Base-by-base conservation (phyloP, 2,113 vertebrate genomes). In the Nibea albiflora region DNA sequence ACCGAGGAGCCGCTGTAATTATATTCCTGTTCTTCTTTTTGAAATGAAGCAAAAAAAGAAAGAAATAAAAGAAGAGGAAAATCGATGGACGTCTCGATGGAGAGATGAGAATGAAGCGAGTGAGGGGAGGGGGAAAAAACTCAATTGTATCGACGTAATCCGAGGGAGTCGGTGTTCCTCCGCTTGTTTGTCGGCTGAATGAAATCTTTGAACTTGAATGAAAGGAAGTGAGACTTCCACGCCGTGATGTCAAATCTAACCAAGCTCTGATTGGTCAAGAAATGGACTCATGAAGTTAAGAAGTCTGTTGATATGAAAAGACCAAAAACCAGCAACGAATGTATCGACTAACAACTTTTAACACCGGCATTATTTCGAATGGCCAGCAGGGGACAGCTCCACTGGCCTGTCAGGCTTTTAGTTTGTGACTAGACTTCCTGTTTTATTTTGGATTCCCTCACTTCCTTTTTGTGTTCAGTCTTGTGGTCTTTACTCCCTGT, bases 111-210 rank as follows among this genome's bases (percentile, higher is more conserved):
- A 88, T 83, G 84, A 85, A 73, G 35, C 35, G 35, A 39, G 84
- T 6, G 84, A 68, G 73, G 75, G 28, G 28, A 28, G 28, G 28
- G 3, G 4, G 2, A 10, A 11, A 31, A 42, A 63, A 74, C 73
- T 88, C 85, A 10, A 85, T 88, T 0, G 57, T 72, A 90, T 90
- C 57, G 78, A 92, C 64, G 58, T 76, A 67, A 87, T 89, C 81
- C 26, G 19, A 42, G 76, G 64, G 75, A 81, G 80, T 66, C 54
- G 82, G 79, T 57, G 84, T 75, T 85, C 57, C 73, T 75, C 62
- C 5, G 65, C 76, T 86, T 70, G 78, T 84, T 79, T 74, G 72
- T 78, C 75, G 1, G 22, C 75, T 52, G 75, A 85, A 83, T 71
- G 66, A 87, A 83, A 81, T 84, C 80, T 80, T 70, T 66, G 56